These are phyloP conservation scores for Cossypha heuglini DNA, from an alignment of 2,797 vertebrate species.

Conservation along the genomic window DNA sequence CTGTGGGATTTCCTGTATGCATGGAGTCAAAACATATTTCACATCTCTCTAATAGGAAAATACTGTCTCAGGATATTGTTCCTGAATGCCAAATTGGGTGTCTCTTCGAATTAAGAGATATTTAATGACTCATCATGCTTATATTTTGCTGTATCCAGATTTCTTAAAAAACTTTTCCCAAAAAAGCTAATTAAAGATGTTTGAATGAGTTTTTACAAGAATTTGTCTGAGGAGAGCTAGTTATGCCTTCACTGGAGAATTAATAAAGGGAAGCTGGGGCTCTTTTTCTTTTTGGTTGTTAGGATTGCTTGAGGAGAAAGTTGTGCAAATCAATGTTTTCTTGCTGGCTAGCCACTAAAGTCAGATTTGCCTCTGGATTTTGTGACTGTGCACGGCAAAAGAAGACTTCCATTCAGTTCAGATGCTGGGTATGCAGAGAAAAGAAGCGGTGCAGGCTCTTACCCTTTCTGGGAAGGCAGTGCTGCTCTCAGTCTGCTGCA, in stretches of 20 bases:
- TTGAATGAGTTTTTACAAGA: neutral
- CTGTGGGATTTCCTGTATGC: neutral
- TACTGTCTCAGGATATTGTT: neutral
- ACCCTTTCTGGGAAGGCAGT: neutral
- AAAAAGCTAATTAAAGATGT: neutral
- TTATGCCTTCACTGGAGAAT: neutral
- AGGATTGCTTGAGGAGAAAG: neutral
- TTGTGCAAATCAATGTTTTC: neutral
- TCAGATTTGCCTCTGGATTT: neutral
- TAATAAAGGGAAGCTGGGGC: neutral
- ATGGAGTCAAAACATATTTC: neutral
- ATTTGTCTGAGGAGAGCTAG: neutral
- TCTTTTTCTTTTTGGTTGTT: neutral
- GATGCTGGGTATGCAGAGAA: accelerated
- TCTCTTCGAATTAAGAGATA: neutral
- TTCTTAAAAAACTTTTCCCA: neutral
- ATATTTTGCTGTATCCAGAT: neutral
- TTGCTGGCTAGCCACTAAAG: neutral
- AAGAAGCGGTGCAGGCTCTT: neutral
- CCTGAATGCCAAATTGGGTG: neutral
- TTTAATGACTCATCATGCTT: neutral
- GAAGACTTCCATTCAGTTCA: neutral
- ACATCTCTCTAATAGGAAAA: neutral
- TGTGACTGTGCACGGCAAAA: neutral
- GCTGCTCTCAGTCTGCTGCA: neutral